phyloP scores from a whole-genome alignment of 2,113 vertebrate genomes.

The Phaethornis superciliosus region DNA sequence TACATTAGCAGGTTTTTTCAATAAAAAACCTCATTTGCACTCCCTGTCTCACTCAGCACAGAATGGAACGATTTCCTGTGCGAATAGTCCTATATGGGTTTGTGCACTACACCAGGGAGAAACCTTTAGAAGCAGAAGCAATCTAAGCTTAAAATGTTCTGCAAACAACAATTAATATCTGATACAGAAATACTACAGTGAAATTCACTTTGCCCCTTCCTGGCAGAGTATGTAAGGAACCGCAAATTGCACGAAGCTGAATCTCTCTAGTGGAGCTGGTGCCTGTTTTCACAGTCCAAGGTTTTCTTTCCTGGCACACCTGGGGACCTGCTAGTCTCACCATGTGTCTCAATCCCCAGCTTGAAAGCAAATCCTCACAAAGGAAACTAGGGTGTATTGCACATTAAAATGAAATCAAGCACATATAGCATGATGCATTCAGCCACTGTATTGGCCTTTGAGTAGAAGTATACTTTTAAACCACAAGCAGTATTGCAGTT shows the following conservation, averaged over 20 bases:
- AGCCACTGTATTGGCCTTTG: background rate
- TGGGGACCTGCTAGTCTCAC: background rate
- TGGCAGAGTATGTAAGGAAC: background rate
- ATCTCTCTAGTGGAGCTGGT: background rate
- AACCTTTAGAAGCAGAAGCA: background rate
- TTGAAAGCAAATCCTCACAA: conserved; percentile 19
- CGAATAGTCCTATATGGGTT: background rate
- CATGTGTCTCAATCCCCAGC: background rate
- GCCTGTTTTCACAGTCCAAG: background rate
- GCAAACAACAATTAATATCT: background rate
- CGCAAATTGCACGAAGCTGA: background rate
- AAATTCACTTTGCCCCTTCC: background rate
- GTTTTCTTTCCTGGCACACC: background rate
- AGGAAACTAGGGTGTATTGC: background rate
- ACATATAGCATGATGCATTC: background rate
- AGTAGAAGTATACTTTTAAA: background rate
- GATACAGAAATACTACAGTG: background rate
- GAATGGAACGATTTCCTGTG: background rate
- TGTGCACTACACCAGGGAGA: background rate
- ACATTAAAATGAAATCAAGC: background rate
- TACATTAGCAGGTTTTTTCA: background rate
- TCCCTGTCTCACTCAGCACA: background rate
- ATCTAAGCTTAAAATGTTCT: background rate
- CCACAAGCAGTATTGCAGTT: background rate
- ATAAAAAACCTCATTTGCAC: background rate